phyloP scores from a whole-genome alignment of 2,888 invertebrate genomes.

The Mactromeris polynyma region DNA sequence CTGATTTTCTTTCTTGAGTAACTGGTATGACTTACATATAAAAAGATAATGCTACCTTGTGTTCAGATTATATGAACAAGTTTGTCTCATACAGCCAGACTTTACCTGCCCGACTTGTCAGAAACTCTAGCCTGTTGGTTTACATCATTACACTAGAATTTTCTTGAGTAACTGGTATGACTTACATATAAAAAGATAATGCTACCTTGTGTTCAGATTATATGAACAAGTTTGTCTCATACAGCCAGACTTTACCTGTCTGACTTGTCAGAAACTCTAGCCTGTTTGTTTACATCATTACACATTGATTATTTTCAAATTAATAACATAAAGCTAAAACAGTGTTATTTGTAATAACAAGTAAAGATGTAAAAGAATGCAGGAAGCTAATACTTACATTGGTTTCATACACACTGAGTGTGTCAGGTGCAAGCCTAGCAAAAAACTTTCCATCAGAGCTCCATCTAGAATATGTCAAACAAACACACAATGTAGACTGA shows the following conservation, averaged over 20 bases:
- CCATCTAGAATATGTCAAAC: slow-evolving; percentile 89
- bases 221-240: no score
- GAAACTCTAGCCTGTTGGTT: slow-evolving; percentile 42
- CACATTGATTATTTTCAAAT: no score
- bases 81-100: slow-evolving; percentile 40
- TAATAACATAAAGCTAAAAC: no score
- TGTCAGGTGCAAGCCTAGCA: slow-evolving; percentile 92
- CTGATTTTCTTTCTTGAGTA: no score
- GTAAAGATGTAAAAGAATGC: no score
- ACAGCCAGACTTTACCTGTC: no score
- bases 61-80: slow-evolving; percentile 41
- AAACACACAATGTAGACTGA: not conserved
- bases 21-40: no score
- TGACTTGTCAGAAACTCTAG: no score
- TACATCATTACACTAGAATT: not conserved
- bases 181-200: no score
- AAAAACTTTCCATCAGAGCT: slow-evolving; percentile 98
- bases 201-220: no score
- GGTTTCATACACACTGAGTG: slow-evolving; percentile 97
- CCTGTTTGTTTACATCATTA: no score
- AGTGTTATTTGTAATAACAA: no score
- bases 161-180: not conserved
- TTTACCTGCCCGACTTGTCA: slow-evolving; percentile 9
- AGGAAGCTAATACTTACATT: slow-evolving; percentile 89
- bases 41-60: slow-evolving; percentile 19